phyloP scores from a whole-genome alignment of 2,797 vertebrate genomes.

The Eptatretus atami region DNA sequence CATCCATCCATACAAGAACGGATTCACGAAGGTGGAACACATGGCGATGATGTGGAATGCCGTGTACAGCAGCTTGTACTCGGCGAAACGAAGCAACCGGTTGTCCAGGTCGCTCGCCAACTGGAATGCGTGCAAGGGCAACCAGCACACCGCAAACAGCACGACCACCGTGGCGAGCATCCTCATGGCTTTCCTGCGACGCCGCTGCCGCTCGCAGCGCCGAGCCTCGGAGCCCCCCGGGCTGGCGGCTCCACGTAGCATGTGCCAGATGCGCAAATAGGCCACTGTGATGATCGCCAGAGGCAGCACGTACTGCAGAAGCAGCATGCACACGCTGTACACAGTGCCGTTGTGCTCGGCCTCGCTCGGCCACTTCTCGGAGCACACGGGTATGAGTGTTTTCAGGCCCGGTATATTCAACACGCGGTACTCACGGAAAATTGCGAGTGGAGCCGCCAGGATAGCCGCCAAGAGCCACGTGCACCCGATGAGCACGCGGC shows the following conservation, averaged over 20 bases:
- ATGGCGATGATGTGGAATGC: slow-evolving; percentile 57
- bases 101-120: slow-evolving; percentile 60
- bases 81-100: slow-evolving; percentile 30
- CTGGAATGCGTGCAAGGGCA: slow-evolving; percentile 68
- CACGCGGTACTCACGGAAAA: slow-evolving; percentile 54
- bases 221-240: slow-evolving; percentile 16
- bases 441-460: slow-evolving; percentile 57
- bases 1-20: slow-evolving; percentile 66
- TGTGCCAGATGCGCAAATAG: slow-evolving; percentile 53
- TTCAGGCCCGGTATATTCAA: slow-evolving; percentile 17
- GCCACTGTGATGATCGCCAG: slow-evolving; percentile 44
- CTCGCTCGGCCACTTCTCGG: slow-evolving; percentile 46
- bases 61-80: slow-evolving; percentile 60
- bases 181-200: slow-evolving; percentile 49
- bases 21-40: slow-evolving; percentile 63
- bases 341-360: slow-evolving; percentile 29
- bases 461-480: slow-evolving; percentile 52
- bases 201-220: slow-evolving; percentile 22
- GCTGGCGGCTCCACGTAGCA: slow-evolving; percentile 32
- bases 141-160: slow-evolving; percentile 63
- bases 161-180: slow-evolving; percentile 68
- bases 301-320: slow-evolving; percentile 50
- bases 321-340: slow-evolving; percentile 44
- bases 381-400: slow-evolving; percentile 30
- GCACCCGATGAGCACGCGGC: slow-evolving; percentile 34